A percentile compares a stretch with the other conserved stretches of the same genome.
phyloP scores from a whole-genome alignment of 2,797 vertebrate species.

The Capromys pilorides region DNA sequence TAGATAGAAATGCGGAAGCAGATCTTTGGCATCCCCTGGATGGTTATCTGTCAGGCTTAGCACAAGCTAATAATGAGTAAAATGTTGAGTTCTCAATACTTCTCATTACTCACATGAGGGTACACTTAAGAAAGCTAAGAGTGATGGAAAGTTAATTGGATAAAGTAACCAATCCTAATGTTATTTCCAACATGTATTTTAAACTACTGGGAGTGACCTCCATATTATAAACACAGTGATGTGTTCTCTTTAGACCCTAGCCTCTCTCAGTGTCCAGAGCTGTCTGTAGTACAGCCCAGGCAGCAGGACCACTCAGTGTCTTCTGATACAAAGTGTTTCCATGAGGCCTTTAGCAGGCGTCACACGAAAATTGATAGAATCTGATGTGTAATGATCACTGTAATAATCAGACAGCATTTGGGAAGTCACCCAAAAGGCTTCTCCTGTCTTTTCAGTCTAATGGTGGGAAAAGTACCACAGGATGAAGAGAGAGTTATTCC shows the following conservation, averaged over 20 bases:
- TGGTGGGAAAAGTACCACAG: not conserved
- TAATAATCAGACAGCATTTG: not conserved
- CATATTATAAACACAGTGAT: not conserved
- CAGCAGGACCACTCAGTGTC: not conserved
- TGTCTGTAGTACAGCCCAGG: not conserved
- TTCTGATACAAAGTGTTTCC: conserved; percentile 20
- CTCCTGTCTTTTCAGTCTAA: not conserved
- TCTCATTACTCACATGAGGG: not conserved
- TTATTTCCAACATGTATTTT: not conserved
- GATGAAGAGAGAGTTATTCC: not conserved
- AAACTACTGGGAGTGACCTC: not conserved
- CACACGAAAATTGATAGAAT: not conserved
- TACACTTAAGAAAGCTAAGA: not conserved
- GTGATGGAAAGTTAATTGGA: not conserved
- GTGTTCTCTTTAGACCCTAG: not conserved
- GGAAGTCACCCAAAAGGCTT: not conserved
- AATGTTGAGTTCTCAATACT: not conserved
- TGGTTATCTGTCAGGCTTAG: not conserved
- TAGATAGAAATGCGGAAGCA: conserved; percentile 2
- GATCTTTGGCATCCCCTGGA: not conserved
- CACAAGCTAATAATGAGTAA: not conserved
- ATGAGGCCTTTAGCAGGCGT: not conserved
- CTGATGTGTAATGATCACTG: not conserved
- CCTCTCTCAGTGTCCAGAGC: not conserved
- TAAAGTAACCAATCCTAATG: not conserved